phyloP scores from a whole-genome alignment of 23 tunicate species.

The Ciona savignyi region DNA sequence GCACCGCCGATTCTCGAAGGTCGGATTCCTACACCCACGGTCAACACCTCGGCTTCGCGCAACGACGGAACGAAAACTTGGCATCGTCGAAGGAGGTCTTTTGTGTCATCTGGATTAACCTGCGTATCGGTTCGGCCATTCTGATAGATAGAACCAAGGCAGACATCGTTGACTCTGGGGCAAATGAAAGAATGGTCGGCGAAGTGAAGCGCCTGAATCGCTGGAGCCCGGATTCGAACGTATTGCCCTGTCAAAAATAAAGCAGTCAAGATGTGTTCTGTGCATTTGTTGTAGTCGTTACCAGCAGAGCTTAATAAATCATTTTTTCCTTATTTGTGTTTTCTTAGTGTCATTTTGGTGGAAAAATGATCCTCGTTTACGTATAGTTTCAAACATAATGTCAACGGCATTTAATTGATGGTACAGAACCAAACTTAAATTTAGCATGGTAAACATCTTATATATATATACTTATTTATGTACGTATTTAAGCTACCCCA shows the following conservation, averaged over 20 bases:
- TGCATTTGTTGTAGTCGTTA: too few relatives aligned
- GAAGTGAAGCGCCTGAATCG: background rate
- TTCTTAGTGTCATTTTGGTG: too few relatives aligned
- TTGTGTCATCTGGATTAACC: constrained; percentile 35
- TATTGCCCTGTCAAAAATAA: background rate
- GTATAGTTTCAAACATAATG: too few relatives aligned
- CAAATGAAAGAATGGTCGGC: constrained; percentile 26
- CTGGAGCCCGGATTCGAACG: background rate
- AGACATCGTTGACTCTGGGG: constrained; percentile 33
- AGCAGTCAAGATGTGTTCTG: too few relatives aligned
- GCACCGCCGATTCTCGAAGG: constrained; percentile 72
- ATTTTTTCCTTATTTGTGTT: too few relatives aligned
- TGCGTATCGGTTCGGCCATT: constrained; percentile 30
- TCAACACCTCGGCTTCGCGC: constrained; percentile 12
- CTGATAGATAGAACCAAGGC: constrained; percentile 46
- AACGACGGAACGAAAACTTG: constrained; percentile 27
- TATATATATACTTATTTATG: too few relatives aligned
- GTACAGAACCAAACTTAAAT: too few relatives aligned
- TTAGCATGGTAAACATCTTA: too few relatives aligned
- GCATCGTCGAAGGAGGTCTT: constrained; percentile 32
- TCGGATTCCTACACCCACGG: constrained; percentile 46
- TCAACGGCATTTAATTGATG: too few relatives aligned
- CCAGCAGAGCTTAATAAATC: too few relatives aligned
- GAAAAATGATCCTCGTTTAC: too few relatives aligned
- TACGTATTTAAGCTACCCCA: too few relatives aligned